phyloP scores from a whole-genome alignment of 2,113 vertebrate genomes.

The Pachyramphus minor region DNA sequence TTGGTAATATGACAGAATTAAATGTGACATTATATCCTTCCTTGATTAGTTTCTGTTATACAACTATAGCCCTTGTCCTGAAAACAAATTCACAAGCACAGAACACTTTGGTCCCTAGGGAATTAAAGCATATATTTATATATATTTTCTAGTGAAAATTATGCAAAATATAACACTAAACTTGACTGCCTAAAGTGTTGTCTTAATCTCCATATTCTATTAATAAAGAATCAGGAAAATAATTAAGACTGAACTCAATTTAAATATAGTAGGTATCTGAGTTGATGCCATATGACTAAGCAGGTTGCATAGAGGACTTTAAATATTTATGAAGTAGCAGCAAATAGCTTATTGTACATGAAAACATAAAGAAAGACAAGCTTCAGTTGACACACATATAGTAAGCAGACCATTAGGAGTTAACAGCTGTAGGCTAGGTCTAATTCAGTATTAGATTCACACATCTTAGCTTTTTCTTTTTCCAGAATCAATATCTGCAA shows the following conservation, averaged over 20 bases:
- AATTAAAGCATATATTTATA: neutral
- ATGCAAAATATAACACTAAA: neutral
- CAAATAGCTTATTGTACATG: constrained; percentile 4
- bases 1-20: neutral
- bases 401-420: constrained; percentile 74
- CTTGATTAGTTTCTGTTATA: neutral
- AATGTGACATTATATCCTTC: neutral
- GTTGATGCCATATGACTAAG: neutral
- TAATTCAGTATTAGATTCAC: constrained; percentile 83
- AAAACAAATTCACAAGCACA: neutral
- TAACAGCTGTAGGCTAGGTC: constrained; percentile 82
- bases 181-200: neutral
- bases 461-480: constrained; percentile 81
- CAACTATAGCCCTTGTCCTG: neutral
- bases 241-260: neutral
- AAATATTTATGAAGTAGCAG: constrained; percentile 33
- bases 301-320: neutral
- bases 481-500: constrained; percentile 97
- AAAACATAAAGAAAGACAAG: constrained; percentile 29
- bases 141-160: neutral
- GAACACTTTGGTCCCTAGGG: neutral
- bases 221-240: constrained; percentile 9
- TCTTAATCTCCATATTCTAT: neutral
- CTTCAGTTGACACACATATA: constrained; percentile 25
- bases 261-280: neutral